phyloP scores from a whole-genome alignment of 2,113 vertebrate genomes.

The Sorex fumeus region DNA sequence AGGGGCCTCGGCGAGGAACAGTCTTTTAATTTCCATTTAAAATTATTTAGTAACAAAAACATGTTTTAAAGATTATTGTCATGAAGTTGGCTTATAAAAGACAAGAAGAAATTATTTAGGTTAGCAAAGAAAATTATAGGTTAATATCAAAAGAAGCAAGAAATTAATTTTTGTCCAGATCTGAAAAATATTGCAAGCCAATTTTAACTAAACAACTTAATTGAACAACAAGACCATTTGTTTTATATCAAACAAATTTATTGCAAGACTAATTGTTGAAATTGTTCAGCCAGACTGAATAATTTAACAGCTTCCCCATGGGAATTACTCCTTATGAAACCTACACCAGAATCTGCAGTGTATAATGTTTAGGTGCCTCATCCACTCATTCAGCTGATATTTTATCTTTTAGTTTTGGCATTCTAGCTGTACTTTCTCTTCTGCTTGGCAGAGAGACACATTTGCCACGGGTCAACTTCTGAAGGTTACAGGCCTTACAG shows the following conservation, averaged over 20 bases:
- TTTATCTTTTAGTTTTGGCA: background rate
- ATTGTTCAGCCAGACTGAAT: background rate
- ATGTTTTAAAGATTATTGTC: background rate
- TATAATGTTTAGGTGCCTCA: background rate
- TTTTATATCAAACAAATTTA: background rate
- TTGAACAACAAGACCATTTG: background rate
- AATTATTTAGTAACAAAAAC: conserved; percentile 43
- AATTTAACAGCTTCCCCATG: too few relatives aligned
- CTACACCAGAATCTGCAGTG: background rate
- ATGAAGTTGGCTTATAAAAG: background rate
- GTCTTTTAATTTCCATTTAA: too few relatives aligned
- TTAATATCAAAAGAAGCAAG: conserved; percentile 45
- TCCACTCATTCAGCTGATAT: background rate
- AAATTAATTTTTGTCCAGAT: conserved; percentile 28
- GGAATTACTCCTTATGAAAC: background rate
- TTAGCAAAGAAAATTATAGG: background rate
- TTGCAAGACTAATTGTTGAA: background rate
- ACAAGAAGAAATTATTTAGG: background rate
- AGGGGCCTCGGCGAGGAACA: too few relatives aligned
- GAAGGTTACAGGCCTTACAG: background rate
- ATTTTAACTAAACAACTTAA: conserved; percentile 18
- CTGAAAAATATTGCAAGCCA: conserved; percentile 8
- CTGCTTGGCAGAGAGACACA: background rate
- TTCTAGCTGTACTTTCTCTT: background rate
- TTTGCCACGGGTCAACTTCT: background rate